phyloP scores from a whole-genome alignment of 2,113 vertebrate genomes.

The Scortum barcoo region DNA sequence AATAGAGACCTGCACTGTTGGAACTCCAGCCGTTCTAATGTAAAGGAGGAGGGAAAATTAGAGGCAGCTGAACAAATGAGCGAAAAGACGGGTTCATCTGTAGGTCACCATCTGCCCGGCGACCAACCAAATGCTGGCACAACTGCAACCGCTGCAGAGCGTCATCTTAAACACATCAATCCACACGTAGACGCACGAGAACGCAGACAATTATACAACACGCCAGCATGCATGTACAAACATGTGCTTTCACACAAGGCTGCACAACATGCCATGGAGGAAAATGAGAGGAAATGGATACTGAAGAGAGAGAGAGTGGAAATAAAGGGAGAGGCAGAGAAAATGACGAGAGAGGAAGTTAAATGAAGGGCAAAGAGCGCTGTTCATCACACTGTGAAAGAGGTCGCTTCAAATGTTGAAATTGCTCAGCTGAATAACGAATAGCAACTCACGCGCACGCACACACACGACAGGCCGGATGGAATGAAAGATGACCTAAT shows the following conservation, averaged over 20 bases:
- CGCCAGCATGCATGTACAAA: constrained; percentile 30
- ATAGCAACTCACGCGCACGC: constrained; percentile 4
- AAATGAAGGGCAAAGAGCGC: constrained; percentile 60
- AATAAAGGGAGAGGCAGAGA: constrained; percentile 3
- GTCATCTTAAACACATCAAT: constrained; percentile 81
- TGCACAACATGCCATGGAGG: constrained; percentile 77
- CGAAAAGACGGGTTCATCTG: constrained; percentile 88
- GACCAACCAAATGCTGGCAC: constrained; percentile 87
- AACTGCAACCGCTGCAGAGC: constrained; percentile 85
- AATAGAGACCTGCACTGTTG: background rate
- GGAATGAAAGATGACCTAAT: constrained; percentile 61
- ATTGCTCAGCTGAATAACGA: constrained; percentile 39
- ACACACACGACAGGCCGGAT: constrained; percentile 23
- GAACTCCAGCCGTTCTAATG: constrained; percentile 23
- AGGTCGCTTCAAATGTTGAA: constrained; percentile 38
- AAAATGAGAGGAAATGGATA: constrained; percentile 56
- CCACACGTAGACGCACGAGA: constrained; percentile 33
- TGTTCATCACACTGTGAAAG: constrained; percentile 56
- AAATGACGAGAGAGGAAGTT: constrained; percentile 51
- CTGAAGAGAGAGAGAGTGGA: constrained; percentile 34
- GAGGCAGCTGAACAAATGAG: constrained; percentile 93
- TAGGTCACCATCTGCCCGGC: constrained; percentile 93
- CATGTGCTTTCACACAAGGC: constrained; percentile 60
- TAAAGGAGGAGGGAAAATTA: constrained; percentile 84
- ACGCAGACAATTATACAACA: constrained; percentile 52